Conservation (phyloP, 2,797 vertebrate species). For the Prionace glauca region DNA sequence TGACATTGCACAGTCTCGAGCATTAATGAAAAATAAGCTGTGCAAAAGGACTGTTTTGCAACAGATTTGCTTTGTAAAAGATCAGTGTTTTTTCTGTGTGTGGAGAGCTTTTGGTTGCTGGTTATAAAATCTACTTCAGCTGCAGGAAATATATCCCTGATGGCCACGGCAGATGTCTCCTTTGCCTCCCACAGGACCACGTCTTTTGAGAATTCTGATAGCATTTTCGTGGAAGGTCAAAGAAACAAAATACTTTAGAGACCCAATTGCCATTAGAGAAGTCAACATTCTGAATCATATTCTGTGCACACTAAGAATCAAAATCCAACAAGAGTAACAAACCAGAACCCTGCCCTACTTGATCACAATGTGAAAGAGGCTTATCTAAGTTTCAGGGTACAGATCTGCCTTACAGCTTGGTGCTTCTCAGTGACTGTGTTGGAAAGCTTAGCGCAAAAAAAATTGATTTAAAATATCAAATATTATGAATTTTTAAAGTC, state of each 20-base stretch:
- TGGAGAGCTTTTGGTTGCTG: background rate
- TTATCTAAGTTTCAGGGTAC: background rate
- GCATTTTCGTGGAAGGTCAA: conserved; percentile 5
- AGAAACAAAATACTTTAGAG: conserved; percentile 15
- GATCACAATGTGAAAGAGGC: background rate
- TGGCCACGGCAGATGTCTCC: conserved; percentile 15
- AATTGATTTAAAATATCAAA: background rate
- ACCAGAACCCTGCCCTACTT: background rate
- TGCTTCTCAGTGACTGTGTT: background rate
- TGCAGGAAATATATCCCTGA: conserved; percentile 16
- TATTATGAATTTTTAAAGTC: background rate
- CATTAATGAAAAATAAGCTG: conserved; percentile 6
- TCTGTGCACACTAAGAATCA: background rate
- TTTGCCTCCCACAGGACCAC: conserved; percentile 12
- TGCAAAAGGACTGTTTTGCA: background rate
- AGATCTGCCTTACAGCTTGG: background rate
- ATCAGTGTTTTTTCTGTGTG: background rate
- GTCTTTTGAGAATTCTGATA: background rate
- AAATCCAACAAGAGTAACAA: background rate
- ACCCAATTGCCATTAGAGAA: background rate
- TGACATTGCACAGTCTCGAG: background rate
- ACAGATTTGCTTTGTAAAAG: background rate
- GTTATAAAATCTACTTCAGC: conserved; percentile 4
- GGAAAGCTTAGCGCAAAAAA: background rate
- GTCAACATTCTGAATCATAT: background rate